These are phyloP conservation scores for Euplagia quadripunctaria DNA, from an alignment of 2,888 invertebrate species.

Conservation along the genomic window DNA sequence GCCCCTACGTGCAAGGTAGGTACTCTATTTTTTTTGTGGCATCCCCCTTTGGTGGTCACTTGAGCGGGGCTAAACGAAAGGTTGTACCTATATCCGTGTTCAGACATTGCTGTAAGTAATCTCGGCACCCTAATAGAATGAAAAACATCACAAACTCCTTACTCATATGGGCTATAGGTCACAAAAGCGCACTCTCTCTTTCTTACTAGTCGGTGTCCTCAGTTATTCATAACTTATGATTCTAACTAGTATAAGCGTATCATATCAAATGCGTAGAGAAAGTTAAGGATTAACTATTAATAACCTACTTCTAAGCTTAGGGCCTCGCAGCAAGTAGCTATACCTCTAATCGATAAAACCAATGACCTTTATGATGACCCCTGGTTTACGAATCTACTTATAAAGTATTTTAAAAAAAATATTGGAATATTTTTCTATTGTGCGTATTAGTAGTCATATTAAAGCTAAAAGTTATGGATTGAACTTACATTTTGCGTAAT, in stretches of 20 bases:
- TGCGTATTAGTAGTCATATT: not conserved
- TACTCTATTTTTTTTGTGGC: not conserved
- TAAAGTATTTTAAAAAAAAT: slow-evolving; percentile 5
- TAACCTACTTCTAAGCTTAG: slow-evolving; percentile 5
- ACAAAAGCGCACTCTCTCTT: slow-evolving; percentile 48
- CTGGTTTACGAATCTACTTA: slow-evolving; percentile 7
- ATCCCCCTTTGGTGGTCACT: no score
- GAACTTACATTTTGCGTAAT: not conserved
- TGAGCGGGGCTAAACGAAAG: not conserved
- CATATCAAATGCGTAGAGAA: slow-evolving; percentile 12
- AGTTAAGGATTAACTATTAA: slow-evolving; percentile 15
- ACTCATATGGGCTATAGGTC: slow-evolving; percentile 19
- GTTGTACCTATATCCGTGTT: no score
- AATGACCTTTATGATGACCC: slow-evolving; percentile 12
- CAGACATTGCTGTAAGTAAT: not conserved
- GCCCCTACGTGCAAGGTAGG: not conserved
- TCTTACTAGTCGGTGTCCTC: slow-evolving; percentile 36
- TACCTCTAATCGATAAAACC: slow-evolving; percentile 11
- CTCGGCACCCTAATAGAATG: not conserved
- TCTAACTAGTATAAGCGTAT: not conserved
- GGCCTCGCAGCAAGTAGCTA: not conserved
- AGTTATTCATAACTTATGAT: slow-evolving; percentile 31
- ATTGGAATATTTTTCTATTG: not conserved
- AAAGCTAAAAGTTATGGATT: not conserved
- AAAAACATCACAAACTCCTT: not conserved